Percentiles rank a stretch among this genome's conserved stretches.
Evolutionary conservation across 1,140 invertebrate species (phyloP).

Genomic region (Pseudoatta argentina): DNA sequence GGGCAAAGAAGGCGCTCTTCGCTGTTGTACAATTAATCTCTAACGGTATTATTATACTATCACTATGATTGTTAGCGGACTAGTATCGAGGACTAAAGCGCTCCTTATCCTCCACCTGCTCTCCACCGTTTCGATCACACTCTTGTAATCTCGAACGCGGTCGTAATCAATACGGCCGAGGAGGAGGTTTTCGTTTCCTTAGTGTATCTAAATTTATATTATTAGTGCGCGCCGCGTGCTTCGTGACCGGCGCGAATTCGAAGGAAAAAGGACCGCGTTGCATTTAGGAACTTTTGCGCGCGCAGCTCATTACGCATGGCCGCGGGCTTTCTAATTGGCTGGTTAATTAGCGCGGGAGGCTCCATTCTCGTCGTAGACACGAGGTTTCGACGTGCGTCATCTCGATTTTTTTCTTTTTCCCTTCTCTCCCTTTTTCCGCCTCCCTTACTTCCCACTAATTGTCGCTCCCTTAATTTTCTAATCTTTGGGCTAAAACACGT

Average conservation of each 20-base stretch:
- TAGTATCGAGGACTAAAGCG: conserved; percentile 59
- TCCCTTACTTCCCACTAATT: conserved; percentile 49
- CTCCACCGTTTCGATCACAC: conserved; percentile 33
- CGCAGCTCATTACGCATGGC: conserved; percentile 85
- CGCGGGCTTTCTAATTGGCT: conserved; percentile 84
- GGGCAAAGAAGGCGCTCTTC: conserved; percentile 50
- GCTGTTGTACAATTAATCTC: conserved; percentile 58
- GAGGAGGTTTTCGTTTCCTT: conserved; percentile 47
- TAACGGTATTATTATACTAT: conserved; percentile 67
- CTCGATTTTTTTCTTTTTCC: neutral
- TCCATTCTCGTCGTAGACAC: conserved; percentile 74
- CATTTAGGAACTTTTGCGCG: conserved; percentile 86
- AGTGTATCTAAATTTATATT: conserved; percentile 61
- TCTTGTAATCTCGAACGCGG: conserved; percentile 48
- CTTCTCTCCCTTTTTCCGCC: conserved; percentile 5
- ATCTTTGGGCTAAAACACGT: conserved; percentile 77
- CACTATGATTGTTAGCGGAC: conserved; percentile 73
- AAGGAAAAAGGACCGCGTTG: conserved; percentile 72
- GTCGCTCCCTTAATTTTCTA: conserved; percentile 64
- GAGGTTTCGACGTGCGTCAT: conserved; percentile 77
- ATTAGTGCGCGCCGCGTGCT: conserved; percentile 49
- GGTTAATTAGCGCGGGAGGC: conserved; percentile 85
- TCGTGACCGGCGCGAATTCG: conserved; percentile 58
- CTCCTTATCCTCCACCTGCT: conserved; percentile 40
- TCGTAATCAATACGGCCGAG: conserved; percentile 48